Percentiles rank a stretch among this genome's conserved stretches.
Conservation (phyloP, 2,888 invertebrate species). For the Diloba caeruleocephala region DNA sequence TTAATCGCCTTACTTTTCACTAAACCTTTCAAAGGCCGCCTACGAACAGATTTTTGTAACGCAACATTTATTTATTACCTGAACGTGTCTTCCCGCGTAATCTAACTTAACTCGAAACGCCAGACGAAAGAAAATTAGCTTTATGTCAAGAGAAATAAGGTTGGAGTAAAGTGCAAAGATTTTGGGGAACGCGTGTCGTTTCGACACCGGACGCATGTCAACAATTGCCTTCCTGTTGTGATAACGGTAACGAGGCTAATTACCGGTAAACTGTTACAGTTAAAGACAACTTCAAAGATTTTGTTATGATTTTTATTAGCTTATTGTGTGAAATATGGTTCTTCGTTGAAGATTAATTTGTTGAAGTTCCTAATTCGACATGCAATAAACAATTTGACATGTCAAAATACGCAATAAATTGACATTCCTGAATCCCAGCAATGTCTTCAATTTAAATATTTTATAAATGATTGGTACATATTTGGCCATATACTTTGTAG, state of each 20-base stretch:
- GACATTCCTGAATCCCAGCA: background rate
- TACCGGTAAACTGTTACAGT: conserved; percentile 50
- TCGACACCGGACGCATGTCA: conserved; percentile 63
- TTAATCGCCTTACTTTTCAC: conserved; percentile 42
- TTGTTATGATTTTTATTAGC: conserved; percentile 13
- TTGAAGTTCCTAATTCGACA: background rate
- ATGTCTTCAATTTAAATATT: background rate
- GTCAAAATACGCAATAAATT: background rate
- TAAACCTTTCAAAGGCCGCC: conserved; percentile 51
- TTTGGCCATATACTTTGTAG: background rate
- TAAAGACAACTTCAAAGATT: conserved; percentile 31
- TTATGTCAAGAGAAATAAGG: background rate
- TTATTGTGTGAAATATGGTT: background rate
- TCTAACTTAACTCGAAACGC: conserved; percentile 8
- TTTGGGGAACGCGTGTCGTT: conserved; percentile 40
- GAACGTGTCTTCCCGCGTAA: conserved; percentile 41
- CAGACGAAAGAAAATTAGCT: conserved; percentile 10
- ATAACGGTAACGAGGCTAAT: conserved; percentile 65
- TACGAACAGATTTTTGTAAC: conserved; percentile 46
- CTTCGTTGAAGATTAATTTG: background rate
- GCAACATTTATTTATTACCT: conserved; percentile 55
- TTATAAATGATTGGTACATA: background rate
- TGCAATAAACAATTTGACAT: no score
- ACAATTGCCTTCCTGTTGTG: conserved; percentile 70
- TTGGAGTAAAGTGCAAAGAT: conserved; percentile 1